A percentile compares a stretch with the other conserved stretches of the same genome.
Evolutionary conservation across 1,140 invertebrate genomes (phyloP).

Genomic region (Ctenoplectra terminalis): DNA sequence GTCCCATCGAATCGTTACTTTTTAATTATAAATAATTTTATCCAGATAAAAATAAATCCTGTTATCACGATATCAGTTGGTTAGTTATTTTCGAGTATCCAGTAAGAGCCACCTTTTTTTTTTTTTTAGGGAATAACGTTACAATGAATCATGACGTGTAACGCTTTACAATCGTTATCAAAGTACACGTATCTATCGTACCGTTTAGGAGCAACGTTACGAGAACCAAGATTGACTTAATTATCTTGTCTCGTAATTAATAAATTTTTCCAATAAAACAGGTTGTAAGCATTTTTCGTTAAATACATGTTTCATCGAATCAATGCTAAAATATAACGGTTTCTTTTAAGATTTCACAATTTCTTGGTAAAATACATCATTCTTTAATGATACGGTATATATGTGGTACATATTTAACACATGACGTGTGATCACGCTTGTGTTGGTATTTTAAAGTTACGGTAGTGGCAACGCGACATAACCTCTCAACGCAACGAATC

Average conservation of each 20-base stretch:
- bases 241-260: too few relatives aligned
- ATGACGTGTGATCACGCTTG: background rate
- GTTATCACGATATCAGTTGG: background rate
- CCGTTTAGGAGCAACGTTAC: background rate
- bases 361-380: conserved; percentile 28
- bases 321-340: background rate
- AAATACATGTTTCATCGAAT: background rate
- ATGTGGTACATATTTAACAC: background rate
- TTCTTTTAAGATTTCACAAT: conserved; percentile 15
- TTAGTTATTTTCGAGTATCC: background rate
- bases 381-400: conserved; percentile 6
- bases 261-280: too few relatives aligned
- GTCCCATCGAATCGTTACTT: background rate
- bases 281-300: background rate
- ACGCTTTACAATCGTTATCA: background rate
- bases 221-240: too few relatives aligned
- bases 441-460: conserved; percentile 56
- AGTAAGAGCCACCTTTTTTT: background rate
- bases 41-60: conserved; percentile 11
- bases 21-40: conserved; percentile 2
- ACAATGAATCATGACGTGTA: conserved; percentile 4
- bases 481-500: conserved; percentile 43
- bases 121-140: background rate
- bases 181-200: background rate
- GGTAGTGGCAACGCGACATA: conserved; percentile 64